Conservation (phyloP, 2,113 vertebrate species). For the Stercorarius parasiticus region DNA sequence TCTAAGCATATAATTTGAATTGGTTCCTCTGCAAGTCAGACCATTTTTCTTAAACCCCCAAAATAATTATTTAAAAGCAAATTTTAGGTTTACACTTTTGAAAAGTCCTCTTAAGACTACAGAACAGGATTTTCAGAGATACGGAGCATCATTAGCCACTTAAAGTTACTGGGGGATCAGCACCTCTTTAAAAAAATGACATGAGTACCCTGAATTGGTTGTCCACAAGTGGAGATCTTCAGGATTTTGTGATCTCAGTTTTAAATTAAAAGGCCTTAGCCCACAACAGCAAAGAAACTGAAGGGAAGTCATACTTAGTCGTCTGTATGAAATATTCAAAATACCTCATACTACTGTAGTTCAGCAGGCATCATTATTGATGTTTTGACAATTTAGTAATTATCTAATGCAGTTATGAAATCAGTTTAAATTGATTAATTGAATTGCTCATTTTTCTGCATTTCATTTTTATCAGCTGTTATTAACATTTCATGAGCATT, state of each 20-base stretch:
- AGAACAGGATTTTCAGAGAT: not conserved
- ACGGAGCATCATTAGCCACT: not conserved
- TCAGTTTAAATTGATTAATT: conserved; percentile 38
- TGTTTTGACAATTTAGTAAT: conserved; percentile 46
- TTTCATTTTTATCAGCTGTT: not conserved
- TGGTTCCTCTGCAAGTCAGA: not conserved
- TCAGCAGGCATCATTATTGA: not conserved
- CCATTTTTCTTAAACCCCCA: not conserved
- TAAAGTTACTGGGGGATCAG: not conserved
- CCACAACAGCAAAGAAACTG: not conserved
- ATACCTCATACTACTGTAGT: not conserved
- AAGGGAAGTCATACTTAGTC: not conserved
- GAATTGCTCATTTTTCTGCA: conserved; percentile 23
- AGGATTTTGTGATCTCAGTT: not conserved
- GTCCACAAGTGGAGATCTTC: not conserved
- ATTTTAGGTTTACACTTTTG: not conserved
- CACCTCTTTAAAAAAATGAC: not conserved
- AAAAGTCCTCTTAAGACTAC: not conserved
- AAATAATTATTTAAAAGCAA: not conserved
- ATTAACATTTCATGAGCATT: conserved; percentile 14
- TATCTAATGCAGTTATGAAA: conserved; percentile 3
- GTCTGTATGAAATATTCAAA: not conserved
- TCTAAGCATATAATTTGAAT: not conserved
- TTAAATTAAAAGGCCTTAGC: not conserved
- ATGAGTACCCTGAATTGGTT: not conserved